Conservation (phyloP, 2,113 vertebrate genomes). For the Ctenodactylus gundi region DNA sequence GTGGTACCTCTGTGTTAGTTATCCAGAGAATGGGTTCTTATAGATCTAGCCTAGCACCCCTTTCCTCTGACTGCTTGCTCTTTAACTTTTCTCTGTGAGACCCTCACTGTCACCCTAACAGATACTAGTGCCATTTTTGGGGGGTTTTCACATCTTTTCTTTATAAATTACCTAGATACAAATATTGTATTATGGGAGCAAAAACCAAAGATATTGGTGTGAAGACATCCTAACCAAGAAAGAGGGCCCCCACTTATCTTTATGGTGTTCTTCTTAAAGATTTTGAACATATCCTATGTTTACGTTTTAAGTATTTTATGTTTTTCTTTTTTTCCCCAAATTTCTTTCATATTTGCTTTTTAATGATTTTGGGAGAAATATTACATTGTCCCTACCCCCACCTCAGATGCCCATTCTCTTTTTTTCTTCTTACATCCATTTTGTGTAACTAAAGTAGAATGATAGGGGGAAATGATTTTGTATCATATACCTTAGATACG, state of each 20-base stretch:
- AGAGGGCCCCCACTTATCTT: background rate
- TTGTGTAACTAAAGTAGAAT: background rate
- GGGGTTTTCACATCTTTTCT: background rate
- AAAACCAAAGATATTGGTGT: background rate
- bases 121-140: background rate
- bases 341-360: background rate
- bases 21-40: background rate
- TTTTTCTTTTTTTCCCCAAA: no score
- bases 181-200: background rate
- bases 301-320: background rate
- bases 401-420: background rate
- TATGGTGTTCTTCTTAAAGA: background rate
- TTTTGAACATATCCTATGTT: conserved; percentile 4
- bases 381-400: background rate
- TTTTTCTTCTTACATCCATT: background rate
- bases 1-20: background rate
- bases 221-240: background rate
- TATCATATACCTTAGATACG: background rate
- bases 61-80: background rate
- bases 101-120: background rate
- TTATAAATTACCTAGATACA: background rate
- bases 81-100: background rate
- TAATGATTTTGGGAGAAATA: background rate
- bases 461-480: background rate
- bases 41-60: no score